Conservation (phyloP, 2,797 vertebrate species). For the Octomys mimax region DNA sequence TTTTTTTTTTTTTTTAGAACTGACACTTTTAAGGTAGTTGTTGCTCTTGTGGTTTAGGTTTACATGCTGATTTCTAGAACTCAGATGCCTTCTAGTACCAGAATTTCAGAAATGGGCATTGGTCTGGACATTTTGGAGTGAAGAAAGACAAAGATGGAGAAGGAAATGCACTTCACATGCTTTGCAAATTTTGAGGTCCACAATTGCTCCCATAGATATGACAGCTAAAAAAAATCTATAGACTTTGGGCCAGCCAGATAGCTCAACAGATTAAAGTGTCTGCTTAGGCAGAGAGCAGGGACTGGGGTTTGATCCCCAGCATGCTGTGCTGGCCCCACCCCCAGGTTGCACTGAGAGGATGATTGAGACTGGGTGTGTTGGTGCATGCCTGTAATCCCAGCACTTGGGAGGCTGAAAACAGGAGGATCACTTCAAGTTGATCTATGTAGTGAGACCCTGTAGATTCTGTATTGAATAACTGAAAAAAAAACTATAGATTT, state of each 20-base stretch:
- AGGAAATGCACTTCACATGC: constrained; percentile 21
- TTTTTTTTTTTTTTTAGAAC: too few relatives aligned
- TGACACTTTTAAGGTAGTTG: not conserved
- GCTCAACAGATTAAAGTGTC: too few relatives aligned
- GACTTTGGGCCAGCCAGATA: not conserved
- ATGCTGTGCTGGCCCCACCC: too few relatives aligned
- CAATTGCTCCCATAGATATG: not conserved
- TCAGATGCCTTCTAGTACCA: not conserved
- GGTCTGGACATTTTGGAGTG: not conserved
- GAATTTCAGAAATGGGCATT: constrained; percentile 25
- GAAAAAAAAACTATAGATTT: not conserved
- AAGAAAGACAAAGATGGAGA: constrained; percentile 44
- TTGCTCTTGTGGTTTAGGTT: not conserved
- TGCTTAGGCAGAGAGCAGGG: too few relatives aligned
- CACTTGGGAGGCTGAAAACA: too few relatives aligned
- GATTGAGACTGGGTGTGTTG: too few relatives aligned
- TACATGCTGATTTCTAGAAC: constrained; percentile 48
- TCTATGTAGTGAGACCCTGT: too few relatives aligned
- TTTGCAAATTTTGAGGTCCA: not conserved
- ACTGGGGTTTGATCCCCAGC: too few relatives aligned
- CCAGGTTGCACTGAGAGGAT: too few relatives aligned
- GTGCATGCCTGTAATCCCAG: too few relatives aligned
- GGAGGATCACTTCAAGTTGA: too few relatives aligned
- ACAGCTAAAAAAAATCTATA: not conserved
- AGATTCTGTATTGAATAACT: too few relatives aligned